A percentile compares a stretch with the other conserved stretches of the same genome.
These are phyloP conservation scores for Achroia grisella DNA, from an alignment of 1,140 invertebrate genomes.

Conservation along the genomic window DNA sequence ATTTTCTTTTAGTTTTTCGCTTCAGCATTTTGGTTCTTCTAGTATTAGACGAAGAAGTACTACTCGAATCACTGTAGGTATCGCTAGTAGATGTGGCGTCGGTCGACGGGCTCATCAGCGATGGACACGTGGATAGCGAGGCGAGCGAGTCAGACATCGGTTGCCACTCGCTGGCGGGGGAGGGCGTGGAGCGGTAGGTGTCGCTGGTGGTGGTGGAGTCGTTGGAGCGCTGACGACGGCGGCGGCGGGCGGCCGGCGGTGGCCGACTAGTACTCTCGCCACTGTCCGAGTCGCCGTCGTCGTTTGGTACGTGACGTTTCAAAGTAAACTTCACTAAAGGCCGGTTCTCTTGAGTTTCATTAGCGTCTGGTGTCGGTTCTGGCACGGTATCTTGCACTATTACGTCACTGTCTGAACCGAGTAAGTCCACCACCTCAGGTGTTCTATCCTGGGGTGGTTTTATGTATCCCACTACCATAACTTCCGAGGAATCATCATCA, in stretches of 20 bases:
- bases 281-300: slow-evolving; percentile 23
- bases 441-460: slow-evolving; percentile 75
- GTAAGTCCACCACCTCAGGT: slow-evolving; percentile 74
- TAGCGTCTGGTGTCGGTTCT: slow-evolving; percentile 4
- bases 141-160: slow-evolving; percentile 3
- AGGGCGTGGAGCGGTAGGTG: slow-evolving; percentile 11
- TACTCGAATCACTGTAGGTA: neutral
- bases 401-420: slow-evolving; percentile 75
- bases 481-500: slow-evolving; percentile 62
- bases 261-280: slow-evolving; percentile 31
- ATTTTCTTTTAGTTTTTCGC: slow-evolving; percentile 13
- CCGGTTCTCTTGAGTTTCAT: slow-evolving; percentile 7
- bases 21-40: slow-evolving; percentile 1
- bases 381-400: slow-evolving; percentile 65
- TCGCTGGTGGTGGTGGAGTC: slow-evolving; percentile 11
- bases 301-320: slow-evolving; percentile 21
- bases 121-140: neutral
- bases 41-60: neutral
- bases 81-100: slow-evolving; percentile 13
- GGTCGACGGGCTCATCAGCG: slow-evolving; percentile 1
- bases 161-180: slow-evolving; percentile 1
- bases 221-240: slow-evolving; percentile 6
- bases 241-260: slow-evolving; percentile 8
- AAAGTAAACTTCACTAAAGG: slow-evolving; percentile 42
- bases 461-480: slow-evolving; percentile 67